A percentile compares a stretch with the other conserved stretches of the same genome.
Conservation (phyloP, 2,888 invertebrate genomes). For the Trimorus sp. region DNA sequence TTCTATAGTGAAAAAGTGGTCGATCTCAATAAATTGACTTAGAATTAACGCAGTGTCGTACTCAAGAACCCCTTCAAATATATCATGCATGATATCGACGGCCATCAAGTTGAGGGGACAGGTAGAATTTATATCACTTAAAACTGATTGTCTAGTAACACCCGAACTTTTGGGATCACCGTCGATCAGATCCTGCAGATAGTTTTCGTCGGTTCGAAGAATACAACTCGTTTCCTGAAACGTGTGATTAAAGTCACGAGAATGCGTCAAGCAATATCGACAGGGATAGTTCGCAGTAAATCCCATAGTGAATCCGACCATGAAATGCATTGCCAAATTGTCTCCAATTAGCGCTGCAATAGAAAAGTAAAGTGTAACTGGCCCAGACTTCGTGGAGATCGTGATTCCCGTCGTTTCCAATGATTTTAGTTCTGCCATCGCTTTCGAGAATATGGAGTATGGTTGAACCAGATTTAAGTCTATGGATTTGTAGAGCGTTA, state of each 20-base stretch:
- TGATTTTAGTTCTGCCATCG: constrained; percentile 20
- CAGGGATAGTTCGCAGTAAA: constrained; percentile 28
- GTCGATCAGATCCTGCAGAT: constrained; percentile 27
- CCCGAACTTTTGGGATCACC: constrained; percentile 29
- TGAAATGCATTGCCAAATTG: constrained; percentile 31
- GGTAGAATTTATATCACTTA: constrained; percentile 42
- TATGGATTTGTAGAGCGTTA: constrained; percentile 26
- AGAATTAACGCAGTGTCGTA: constrained; percentile 40
- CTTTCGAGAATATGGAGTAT: constrained; percentile 17
- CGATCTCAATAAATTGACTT: constrained; percentile 23
- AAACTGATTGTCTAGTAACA: constrained; percentile 28
- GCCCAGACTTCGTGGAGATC: constrained; percentile 10
- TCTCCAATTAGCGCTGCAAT: constrained; percentile 37
- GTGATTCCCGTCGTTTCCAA: constrained; percentile 21
- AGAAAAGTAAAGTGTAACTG: constrained; percentile 20
- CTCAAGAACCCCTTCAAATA: constrained; percentile 31
- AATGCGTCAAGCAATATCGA: constrained; percentile 28
- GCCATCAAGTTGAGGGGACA: constrained; percentile 31
- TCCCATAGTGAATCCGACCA: constrained; percentile 39
- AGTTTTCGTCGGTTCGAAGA: constrained; percentile 35
- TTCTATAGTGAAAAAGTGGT: constrained; percentile 11
- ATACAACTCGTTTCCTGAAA: constrained; percentile 31
- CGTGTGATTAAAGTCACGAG: constrained; percentile 15
- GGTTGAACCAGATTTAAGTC: constrained; percentile 21
- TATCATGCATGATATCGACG: constrained; percentile 44